A percentile compares a stretch with the other conserved stretches of the same genome.
These are phyloP conservation scores for Aplocera efformata DNA, from an alignment of 2,888 invertebrate species.

Conservation along the genomic window DNA sequence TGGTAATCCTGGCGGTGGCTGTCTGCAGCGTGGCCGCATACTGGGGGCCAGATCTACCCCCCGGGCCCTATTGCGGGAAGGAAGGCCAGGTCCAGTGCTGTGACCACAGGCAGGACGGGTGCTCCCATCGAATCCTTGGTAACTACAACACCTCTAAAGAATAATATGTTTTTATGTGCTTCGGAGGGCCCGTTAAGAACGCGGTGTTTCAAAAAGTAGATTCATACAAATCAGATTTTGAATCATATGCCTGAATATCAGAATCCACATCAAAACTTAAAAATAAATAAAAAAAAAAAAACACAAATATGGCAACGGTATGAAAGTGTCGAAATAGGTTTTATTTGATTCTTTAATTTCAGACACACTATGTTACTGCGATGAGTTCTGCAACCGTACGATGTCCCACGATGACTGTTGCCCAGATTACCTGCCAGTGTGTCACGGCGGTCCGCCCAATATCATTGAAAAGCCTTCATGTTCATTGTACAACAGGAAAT, in stretches of 20 bases:
- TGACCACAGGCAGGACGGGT: constrained; percentile 86
- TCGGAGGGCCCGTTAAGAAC: too few relatives aligned
- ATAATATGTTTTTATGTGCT: too few relatives aligned
- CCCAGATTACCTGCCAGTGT: constrained; percentile 91
- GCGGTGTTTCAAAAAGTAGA: too few relatives aligned
- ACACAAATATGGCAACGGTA: too few relatives aligned
- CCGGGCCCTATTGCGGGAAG: constrained; percentile 80
- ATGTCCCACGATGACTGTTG: constrained; percentile 91
- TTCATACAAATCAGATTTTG: too few relatives aligned
- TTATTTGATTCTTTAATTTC: too few relatives aligned
- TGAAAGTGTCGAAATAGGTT: too few relatives aligned
- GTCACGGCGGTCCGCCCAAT: constrained; percentile 58
- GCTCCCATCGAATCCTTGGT: constrained; percentile 89
- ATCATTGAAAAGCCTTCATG: constrained; percentile 60
- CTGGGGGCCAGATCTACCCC: constrained; percentile 69
- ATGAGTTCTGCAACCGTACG: constrained; percentile 92
- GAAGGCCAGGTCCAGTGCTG: constrained; percentile 83
- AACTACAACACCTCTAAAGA: constrained; percentile 14
- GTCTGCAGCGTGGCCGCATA: constrained; percentile 37
- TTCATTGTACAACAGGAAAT: constrained; percentile 71
- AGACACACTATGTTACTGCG: constrained; percentile 96
- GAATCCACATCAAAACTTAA: too few relatives aligned
- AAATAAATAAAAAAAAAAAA: too few relatives aligned
- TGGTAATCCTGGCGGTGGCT: constrained; percentile 44
- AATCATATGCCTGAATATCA: too few relatives aligned